Base-by-base conservation (phyloP, 2,888 invertebrate species). In the Nomada lathburiana region DNA sequence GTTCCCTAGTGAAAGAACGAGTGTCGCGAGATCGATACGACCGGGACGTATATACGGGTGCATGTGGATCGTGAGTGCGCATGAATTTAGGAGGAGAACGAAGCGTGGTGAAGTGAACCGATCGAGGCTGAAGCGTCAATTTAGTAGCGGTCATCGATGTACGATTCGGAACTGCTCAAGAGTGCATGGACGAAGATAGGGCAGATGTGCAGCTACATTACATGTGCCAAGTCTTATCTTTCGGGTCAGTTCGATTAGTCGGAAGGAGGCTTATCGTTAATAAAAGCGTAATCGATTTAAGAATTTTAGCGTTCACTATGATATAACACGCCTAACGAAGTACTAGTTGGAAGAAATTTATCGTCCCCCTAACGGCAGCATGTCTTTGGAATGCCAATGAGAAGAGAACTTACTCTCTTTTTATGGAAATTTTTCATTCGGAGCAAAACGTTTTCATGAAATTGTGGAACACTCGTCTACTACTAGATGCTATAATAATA, bases 161-260 rank as follows among this genome's bases (percentile, higher is more conserved):
- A 91, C 84, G 91, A 89, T 68, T 90, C 89, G 80, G 91, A 93
- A 86, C 78, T 93, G 73, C 83, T 92, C 70, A 92, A 93, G 85
- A 91, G 88, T n/a, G 88, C 89, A 74, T 93, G 93, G 93, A 91
- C 91, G 64, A 93, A 90, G 87, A 89, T 93, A 87, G 91, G 92
- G 52, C 92, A 90, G 86, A 93, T 93, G 92, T 92, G 92, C 86
- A 91, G 92, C 82, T 92, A 92, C 89, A 90, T 93, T 78, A 92
- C 91, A 74, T 93, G 93, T 73, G 92, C 92, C 86, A 92, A 89
- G 81, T 92, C 92, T 81, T 93, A 92, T 84, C 89, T 93, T 79
- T 92, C 93, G 92, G 93, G 93, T 92, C 83, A 88, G 92, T 91
- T 80, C 23, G 60, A 26, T 10, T 16, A 69, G 2, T n/a, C n/a